Percentiles rank a stretch among this genome's conserved stretches.
Conservation (phyloP, 2,113 vertebrate species). For the Cololabis saira region DNA sequence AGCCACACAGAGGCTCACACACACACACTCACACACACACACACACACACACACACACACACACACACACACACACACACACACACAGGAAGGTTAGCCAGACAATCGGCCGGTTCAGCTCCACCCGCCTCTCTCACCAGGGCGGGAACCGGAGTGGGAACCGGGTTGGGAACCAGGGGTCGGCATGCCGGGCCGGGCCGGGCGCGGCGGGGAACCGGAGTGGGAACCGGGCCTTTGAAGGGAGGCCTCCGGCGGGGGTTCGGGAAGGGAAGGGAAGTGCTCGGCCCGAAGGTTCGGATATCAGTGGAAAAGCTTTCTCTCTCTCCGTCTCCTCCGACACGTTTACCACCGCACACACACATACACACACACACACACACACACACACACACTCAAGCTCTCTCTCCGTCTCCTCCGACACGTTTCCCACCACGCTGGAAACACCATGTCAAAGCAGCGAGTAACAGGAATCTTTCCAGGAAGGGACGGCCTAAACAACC, state of each 20-base stretch:
- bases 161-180: slow-evolving; percentile 63
- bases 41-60: slow-evolving; percentile 32
- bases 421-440: slow-evolving; percentile 46
- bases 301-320: slow-evolving; percentile 67
- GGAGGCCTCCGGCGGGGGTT: slow-evolving; percentile 63
- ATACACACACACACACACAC: too few species aligned
- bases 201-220: too few species aligned
- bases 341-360: too few species aligned
- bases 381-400: too few species aligned
- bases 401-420: slow-evolving; percentile 52
- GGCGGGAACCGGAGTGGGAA: slow-evolving; percentile 58
- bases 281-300: slow-evolving; percentile 65
- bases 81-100: slow-evolving; percentile 57
- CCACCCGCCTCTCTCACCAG: slow-evolving; percentile 63
- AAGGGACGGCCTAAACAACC: slow-evolving; percentile 40
- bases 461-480: slow-evolving; percentile 63
- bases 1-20: slow-evolving; percentile 67
- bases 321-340: slow-evolving; percentile 54
- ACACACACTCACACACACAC: slow-evolving; percentile 25
- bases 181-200: slow-evolving; percentile 56
- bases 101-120: slow-evolving; percentile 63
- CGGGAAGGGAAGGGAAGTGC: slow-evolving; percentile 71
- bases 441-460: slow-evolving; percentile 67
- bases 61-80: slow-evolving; percentile 25
- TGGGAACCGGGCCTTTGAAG: slow-evolving; percentile 69